Percentiles rank a stretch among this genome's conserved stretches.
phyloP scores from a whole-genome alignment of 2,113 vertebrate genomes.

The Calidris pugnax region DNA sequence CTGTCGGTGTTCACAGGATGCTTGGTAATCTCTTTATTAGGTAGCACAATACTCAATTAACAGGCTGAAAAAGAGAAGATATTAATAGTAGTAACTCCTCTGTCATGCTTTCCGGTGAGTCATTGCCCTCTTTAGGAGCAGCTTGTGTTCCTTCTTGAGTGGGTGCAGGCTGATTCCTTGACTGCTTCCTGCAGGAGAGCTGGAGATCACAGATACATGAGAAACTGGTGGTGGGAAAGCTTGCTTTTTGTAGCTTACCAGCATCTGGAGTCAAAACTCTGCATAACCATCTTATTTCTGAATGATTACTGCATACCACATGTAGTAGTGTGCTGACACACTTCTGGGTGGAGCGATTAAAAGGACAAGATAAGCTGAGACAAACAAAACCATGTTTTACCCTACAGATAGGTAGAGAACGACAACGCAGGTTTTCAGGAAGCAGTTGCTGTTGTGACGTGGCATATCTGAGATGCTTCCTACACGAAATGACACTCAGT shows the following conservation, averaged over 20 bases:
- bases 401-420: background rate
- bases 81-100: background rate
- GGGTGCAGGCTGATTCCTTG: background rate
- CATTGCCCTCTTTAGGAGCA: background rate
- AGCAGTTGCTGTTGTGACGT: background rate
- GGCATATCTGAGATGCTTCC: background rate
- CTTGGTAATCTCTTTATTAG: background rate
- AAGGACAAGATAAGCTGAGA: background rate
- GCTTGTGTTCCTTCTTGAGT: background rate
- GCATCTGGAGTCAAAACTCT: background rate
- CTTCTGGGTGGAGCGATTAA: background rate
- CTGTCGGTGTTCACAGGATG: background rate
- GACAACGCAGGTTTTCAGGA: background rate
- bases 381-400: background rate
- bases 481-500: background rate
- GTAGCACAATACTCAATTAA: background rate
- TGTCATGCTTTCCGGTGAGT: background rate
- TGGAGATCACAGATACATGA: background rate
- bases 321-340: background rate
- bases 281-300: background rate
- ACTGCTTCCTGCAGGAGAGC: background rate
- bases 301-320: background rate
- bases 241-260: background rate
- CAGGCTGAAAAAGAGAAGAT: background rate
- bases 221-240: background rate